Percentiles rank a stretch among this genome's conserved stretches.
These are phyloP conservation scores for Gymnocypris eckloni DNA, from an alignment of 2,797 vertebrate species.

Conservation along the genomic window DNA sequence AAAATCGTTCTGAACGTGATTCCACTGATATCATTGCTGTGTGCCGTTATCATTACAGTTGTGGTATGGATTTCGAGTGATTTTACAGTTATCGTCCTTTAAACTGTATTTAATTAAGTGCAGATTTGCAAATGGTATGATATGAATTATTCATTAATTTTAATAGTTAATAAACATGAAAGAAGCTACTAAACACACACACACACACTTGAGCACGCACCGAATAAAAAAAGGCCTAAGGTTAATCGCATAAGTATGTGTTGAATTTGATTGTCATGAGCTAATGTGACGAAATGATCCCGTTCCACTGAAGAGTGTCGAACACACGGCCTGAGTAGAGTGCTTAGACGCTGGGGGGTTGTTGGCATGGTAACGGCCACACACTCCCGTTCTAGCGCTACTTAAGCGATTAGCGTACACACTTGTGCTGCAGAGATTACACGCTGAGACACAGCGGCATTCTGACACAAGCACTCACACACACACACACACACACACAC, in stretches of 20 bases:
- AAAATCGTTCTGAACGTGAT: neutral
- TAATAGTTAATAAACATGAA: conserved; percentile 1
- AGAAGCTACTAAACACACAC: neutral
- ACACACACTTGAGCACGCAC: no score
- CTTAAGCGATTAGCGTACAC: conserved; percentile 61
- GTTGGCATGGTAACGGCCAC: conserved; percentile 58
- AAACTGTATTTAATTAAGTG: neutral
- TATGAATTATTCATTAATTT: neutral
- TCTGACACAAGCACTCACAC: conserved; percentile 47
- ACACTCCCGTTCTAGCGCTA: conserved; percentile 49
- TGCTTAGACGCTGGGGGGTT: conserved; percentile 50
- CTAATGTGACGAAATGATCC: conserved; percentile 59
- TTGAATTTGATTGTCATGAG: conserved; percentile 45
- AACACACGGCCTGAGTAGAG: conserved; percentile 50
- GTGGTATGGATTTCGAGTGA: neutral
- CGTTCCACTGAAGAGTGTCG: conserved; percentile 51
- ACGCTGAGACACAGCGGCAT: conserved; percentile 46
- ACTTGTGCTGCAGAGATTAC: conserved; percentile 55
- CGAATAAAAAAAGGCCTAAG: neutral
- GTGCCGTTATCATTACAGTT: neutral
- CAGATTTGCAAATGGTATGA: neutral
- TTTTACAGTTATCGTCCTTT: neutral
- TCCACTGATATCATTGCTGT: neutral
- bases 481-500: conserved; percentile 24
- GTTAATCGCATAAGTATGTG: conserved; percentile 39